Evolutionary conservation across 2,888 invertebrate genomes (phyloP).

Genomic region (Hartigia nigra): DNA sequence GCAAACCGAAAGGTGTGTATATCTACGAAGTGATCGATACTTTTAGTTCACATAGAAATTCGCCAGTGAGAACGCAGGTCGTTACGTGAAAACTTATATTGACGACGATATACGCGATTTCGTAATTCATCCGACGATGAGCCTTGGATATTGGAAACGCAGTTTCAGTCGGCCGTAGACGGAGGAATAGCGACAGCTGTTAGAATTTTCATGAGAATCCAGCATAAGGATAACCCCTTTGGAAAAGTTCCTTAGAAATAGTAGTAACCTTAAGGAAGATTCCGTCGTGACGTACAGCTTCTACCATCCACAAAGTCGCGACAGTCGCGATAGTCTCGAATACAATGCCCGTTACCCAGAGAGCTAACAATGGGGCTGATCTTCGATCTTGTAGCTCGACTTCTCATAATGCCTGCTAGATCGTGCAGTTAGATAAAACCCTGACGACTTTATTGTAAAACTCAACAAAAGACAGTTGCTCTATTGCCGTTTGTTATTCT

Average conservation of each 20-base stretch:
- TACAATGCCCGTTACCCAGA: background rate
- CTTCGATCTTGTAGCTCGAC: constrained; percentile 4
- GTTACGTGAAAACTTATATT: background rate
- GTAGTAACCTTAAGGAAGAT: background rate
- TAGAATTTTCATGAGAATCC: background rate
- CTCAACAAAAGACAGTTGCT: constrained; percentile 18
- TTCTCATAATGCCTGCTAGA: constrained; percentile 42
- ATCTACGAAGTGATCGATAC: background rate
- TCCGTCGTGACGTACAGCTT: background rate
- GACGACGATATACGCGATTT: background rate
- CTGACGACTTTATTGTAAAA: constrained; percentile 40
- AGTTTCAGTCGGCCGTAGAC: background rate
- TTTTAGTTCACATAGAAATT: background rate
- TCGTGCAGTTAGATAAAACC: constrained; percentile 37
- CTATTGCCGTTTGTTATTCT: background rate
- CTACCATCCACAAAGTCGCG: background rate
- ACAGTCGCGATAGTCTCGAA: background rate
- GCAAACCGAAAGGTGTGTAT: background rate
- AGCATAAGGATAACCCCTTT: background rate
- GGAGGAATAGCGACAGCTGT: background rate
- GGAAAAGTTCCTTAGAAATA: background rate
- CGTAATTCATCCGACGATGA: background rate
- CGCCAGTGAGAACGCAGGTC: background rate
- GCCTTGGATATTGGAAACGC: background rate
- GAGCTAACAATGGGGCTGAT: background rate